phyloP scores from a whole-genome alignment of 2,888 invertebrate species.

The Harpalus rufipes region DNA sequence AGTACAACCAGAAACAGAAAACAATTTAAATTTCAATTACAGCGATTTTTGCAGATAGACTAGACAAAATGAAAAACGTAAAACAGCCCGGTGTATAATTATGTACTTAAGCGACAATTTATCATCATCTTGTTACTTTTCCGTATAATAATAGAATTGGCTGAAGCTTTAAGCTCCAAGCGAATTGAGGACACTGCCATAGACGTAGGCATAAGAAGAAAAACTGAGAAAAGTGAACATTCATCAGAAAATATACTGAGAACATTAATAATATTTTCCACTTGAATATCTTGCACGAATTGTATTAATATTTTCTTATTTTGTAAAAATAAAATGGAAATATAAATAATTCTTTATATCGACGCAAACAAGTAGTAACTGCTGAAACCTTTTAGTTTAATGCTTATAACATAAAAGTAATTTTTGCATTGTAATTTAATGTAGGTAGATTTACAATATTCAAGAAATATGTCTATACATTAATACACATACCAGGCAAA shows the following conservation, averaged over 20 bases:
- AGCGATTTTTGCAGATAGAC: conserved; percentile 9
- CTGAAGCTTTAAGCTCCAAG: conserved; percentile 10
- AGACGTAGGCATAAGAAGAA: not conserved
- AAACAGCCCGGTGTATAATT: conserved; percentile 52
- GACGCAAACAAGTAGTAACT: no score
- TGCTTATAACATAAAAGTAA: no score
- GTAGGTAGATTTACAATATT: no score
- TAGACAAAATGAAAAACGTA: conserved; percentile 50
- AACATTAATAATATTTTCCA: not conserved
- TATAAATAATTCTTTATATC: not conserved
- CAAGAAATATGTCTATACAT: no score
- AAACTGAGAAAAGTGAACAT: not conserved
- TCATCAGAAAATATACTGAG: not conserved
- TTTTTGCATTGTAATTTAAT: no score
- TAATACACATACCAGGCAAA: no score
- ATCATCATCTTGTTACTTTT: conserved; percentile 48
- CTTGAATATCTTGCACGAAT: not conserved
- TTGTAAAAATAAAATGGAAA: not conserved
- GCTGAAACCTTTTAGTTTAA: no score
- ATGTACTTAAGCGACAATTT: conserved; percentile 57
- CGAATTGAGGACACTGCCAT: conserved; percentile 17
- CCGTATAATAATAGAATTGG: conserved; percentile 57
- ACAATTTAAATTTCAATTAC: conserved; percentile 4
- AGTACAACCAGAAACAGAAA: not conserved
- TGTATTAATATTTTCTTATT: not conserved